Evolutionary conservation across 1,140 invertebrate species (phyloP).

Genomic region (Bombus sylvicola): DNA sequence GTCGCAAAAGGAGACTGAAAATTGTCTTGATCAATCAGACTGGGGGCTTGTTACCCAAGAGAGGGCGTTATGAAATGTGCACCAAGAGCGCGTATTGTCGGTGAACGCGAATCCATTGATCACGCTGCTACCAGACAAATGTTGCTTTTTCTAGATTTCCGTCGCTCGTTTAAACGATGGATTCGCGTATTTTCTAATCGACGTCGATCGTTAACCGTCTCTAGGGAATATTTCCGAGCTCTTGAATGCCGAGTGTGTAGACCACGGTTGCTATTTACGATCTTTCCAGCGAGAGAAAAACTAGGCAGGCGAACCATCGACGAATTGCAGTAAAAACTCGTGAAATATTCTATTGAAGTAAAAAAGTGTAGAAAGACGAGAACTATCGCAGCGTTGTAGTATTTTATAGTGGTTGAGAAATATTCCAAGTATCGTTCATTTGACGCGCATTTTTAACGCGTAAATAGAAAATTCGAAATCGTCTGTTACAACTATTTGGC

Average conservation of each 20-base stretch:
- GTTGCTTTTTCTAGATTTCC: neutral
- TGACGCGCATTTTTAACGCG: no score
- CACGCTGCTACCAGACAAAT: neutral
- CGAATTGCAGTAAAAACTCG: neutral
- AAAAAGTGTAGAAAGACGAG: neutral
- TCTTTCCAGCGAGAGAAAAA: neutral
- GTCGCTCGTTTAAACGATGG: neutral
- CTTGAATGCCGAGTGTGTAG: neutral
- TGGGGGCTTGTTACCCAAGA: neutral
- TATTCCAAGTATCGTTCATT: neutral
- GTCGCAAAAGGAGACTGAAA: neutral
- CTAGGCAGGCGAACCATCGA: no score
- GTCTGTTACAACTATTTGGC: no score
- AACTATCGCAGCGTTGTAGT: neutral
- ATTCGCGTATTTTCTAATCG: conserved; percentile 52
- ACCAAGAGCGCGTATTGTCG: neutral
- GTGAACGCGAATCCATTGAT: neutral
- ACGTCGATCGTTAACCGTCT: conserved; percentile 33
- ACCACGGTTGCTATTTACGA: neutral
- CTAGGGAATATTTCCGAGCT: neutral
- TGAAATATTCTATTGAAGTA: neutral
- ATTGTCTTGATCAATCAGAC: neutral
- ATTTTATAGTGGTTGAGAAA: neutral
- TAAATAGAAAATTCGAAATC: no score
- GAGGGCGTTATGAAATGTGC: neutral